Percentiles rank a stretch among this genome's conserved stretches.
Conservation (phyloP, 2,888 invertebrate species). For the Epinotia ramella region DNA sequence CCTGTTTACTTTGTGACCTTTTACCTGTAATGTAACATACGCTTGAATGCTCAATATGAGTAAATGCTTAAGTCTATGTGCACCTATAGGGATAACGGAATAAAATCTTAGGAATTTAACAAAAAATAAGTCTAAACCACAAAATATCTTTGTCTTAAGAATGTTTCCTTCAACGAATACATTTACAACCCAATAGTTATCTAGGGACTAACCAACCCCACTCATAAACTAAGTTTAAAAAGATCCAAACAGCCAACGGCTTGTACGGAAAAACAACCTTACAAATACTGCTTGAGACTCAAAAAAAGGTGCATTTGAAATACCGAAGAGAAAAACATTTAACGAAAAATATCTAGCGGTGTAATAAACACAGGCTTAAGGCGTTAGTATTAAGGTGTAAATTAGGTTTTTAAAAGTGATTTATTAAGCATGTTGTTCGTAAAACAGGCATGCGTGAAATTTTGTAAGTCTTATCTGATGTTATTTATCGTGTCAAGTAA, state of each 20-base stretch:
- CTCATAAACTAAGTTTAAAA: not conserved
- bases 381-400: slow-evolving; percentile 6
- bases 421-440: slow-evolving; percentile 21
- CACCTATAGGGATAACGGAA: too few relatives aligned
- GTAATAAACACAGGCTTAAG: slow-evolving; percentile 1
- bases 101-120: not conserved
- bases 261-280: not conserved
- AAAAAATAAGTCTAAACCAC: not conserved
- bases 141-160: slow-evolving; percentile 1
- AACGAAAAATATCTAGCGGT: not conserved
- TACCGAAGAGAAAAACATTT: not conserved
- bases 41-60: too few relatives aligned
- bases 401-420: not conserved
- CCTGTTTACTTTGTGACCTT: too few relatives aligned
- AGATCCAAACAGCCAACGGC: not conserved
- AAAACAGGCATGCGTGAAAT: slow-evolving; percentile 22
- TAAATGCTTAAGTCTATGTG: too few relatives aligned
- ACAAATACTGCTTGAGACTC: not conserved
- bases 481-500: slow-evolving; percentile 24
- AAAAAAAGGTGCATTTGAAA: not conserved
- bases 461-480: slow-evolving; percentile 30
- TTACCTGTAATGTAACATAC: too few relatives aligned
- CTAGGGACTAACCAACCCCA: not conserved
- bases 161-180: not conserved
- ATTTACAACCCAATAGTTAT: not conserved